Evolutionary conservation across 2,113 vertebrate genomes (phyloP), one percentile per base, ranked within the genome.

Genomic region (Suncus etruscus): DNA sequence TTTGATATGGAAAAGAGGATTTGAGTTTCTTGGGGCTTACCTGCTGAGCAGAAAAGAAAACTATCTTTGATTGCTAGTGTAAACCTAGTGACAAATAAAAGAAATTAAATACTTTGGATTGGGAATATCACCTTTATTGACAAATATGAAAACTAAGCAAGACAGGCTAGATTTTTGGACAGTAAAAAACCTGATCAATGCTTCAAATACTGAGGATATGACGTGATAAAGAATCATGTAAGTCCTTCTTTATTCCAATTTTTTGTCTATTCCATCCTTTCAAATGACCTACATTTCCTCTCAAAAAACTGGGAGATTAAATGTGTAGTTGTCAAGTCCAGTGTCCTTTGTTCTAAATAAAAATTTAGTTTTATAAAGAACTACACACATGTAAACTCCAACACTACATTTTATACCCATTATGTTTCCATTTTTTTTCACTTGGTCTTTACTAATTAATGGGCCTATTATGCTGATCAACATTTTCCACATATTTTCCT

Each of bases 301-400:
- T 66, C 65, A 66, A 29, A 66, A 66, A 66, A 8, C 65, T 18
- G 81, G 15, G 27, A 50, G 8, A 86, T 45, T 63, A 85, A 84
- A 61, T 16, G 54, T 32, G 70, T 24, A 75, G 27, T 51, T 15
- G 27, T 87, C 68, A 86, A 69, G 45, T 75, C 10, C 24, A 72
- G 61, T 61, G 20, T 81, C 51, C 81, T 85, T 18, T 68, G 24
- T 5, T 83, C 45, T 73, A 74, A 31, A 80, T 32, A 48, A 54
- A 75, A 77, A 50, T 63, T 89, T 29, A 89, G 51, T 27, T 48
- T 66, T 86, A 75, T 76, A n/a, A 80, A 70, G 39, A 83, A 45
- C 39, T 74, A 76, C 45, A 29, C 32, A 65, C 31, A 8, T 50
- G 0, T 22, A 11, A 83, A 51, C 29, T 12, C 20, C 68, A 54